Evolutionary conservation across 2,888 invertebrate species (phyloP), one percentile per base, ranked within the genome.

Genomic region (Liposcelis brunnea): DNA sequence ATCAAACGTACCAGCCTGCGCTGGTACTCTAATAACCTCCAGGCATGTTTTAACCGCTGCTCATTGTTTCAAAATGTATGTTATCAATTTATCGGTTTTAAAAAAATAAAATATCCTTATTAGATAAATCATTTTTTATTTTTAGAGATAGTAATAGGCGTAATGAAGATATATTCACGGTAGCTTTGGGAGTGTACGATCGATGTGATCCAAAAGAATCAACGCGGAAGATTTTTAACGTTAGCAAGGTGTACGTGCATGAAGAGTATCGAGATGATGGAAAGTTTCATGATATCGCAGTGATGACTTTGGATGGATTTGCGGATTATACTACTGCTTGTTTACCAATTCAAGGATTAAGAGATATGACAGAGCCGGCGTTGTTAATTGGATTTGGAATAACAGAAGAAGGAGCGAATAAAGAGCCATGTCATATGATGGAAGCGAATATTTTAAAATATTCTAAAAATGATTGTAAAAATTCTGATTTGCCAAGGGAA

Each of bases 401-500:
- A 16, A n/a, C n/a, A 3, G 10, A 26, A 4, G 31, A 18, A 6
- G 26, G 15, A 4, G 31, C 11, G 12, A 16, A 18, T 11, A 18
- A 35, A 3, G 19, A 15, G 5, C 44, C 44, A 4, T 47, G 47
- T 33, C 11, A 47, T 8, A 16, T 34, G 46, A 31, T 19, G 32
- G 35, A 47, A 34, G 44, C 44, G 19, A 16, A 11, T 11, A 31
- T 44, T 14, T 2, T 32, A 35, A 47, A 33, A 15, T 44, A 45
- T 36, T 45, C 47, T 4, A 32, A 16, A 16, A 21, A 6, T 8
- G 34, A 47, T 12, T 47, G 52, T 51, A 51, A 53, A 2, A 34
- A 33, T 6, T 26, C 44, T 2, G n/a, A 34, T 11, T 11, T 47
- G 7, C 47, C 47, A 5, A 59, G 59, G 36, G 61, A 67, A 11